A percentile compares a stretch with the other conserved stretches of the same genome.
phyloP scores from a whole-genome alignment of 2,113 vertebrate genomes.

The Brienomyrus brachyistius region DNA sequence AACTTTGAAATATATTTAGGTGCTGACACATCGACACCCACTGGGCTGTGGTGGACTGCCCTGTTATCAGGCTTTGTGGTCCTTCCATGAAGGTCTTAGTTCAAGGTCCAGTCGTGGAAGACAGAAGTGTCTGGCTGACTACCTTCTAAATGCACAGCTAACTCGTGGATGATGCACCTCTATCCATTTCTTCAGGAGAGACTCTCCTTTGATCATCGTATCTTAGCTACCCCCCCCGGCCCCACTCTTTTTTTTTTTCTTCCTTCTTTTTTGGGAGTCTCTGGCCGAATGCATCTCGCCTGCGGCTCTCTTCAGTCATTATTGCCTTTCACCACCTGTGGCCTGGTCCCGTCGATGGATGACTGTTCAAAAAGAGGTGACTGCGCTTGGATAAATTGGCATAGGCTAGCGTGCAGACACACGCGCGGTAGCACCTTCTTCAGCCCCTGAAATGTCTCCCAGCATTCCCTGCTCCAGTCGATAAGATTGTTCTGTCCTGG shows the following conservation, averaged over 20 bases:
- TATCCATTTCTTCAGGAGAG: not conserved
- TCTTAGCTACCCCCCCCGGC: not conserved
- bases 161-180: not conserved
- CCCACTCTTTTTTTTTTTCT: not conserved
- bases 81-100: not conserved
- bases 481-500: not conserved
- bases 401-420: not conserved
- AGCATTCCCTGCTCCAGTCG: not conserved
- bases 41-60: not conserved
- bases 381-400: not conserved
- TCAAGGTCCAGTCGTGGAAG: not conserved
- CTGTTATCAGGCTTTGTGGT: not conserved
- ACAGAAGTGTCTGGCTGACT: not conserved
- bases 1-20: not conserved
- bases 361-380: not conserved
- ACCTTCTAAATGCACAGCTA: not conserved
- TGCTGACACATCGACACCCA: not conserved
- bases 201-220: not conserved
- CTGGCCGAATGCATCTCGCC: not conserved
- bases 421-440: not conserved
- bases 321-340: constrained; percentile 3
- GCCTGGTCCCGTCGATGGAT: not conserved
- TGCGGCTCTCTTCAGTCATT: not conserved
- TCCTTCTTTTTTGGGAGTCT: not conserved
- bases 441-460: not conserved